Base-by-base conservation (phyloP, 2,797 vertebrate species). In the Podarcis lilfordi region DNA sequence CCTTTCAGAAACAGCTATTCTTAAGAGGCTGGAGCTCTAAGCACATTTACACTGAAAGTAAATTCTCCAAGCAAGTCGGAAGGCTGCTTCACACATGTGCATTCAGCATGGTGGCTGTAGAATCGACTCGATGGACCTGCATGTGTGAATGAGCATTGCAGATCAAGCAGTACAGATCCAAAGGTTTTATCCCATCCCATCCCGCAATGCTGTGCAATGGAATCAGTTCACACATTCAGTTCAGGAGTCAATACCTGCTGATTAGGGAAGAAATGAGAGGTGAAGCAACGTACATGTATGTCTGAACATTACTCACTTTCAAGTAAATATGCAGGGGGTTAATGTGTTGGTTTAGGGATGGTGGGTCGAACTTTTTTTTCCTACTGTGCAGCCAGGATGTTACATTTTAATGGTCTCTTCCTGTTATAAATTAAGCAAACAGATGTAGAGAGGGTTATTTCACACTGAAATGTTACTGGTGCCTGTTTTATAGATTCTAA, bases 401-500 rank as follows among this genome's bases (percentile, higher is more conserved):
- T 84, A 94, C 59, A 86, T 96, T 94, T 8, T 94, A 91, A 92
- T 91, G 92, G 91, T 80, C 55, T 94, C 90, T 94, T 96, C 89
- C 96, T 94, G 95, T 84, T 79, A 96, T 86, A 95, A 95, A 96
- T 91, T 94, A 94, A 93, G 32, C 91, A 95, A 90, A 95, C 1
- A 72, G 82, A 92, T 94, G 94, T 87, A 96, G 91, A 59, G 88
- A 89, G 90, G 91, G 94, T 92, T 93, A 89, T 78, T 93, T 92
- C 92, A 94, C 89, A 86, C 91, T 89, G 94, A 96, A 91, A 96
- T 92, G 93, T 87, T 86, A 88, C 92, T 90, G 94, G 89, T 95
- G 92, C 96, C 96, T 95, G 92, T 92, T 95, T 95, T 87, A 89
- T 91, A 96, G 95, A 95, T 94, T 95, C 94, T 91, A 93, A 95